Conservation (phyloP, 2,113 vertebrate species). For the Sturnira hondurensis region DNA sequence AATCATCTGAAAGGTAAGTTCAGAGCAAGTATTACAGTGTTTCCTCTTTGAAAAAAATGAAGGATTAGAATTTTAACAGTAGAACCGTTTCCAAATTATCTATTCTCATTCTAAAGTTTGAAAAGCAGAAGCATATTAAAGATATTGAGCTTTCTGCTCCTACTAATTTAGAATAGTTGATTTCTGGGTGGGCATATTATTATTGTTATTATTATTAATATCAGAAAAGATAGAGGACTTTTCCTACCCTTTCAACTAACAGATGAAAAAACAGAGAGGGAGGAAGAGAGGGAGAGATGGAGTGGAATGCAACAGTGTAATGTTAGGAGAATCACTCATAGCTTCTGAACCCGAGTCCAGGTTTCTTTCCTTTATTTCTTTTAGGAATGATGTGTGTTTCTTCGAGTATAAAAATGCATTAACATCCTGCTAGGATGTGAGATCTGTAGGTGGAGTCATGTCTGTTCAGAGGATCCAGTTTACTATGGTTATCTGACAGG, state of each 20-base stretch:
- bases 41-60: not conserved
- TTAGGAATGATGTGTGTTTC: not conserved
- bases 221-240: not conserved
- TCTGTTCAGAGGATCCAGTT: not conserved
- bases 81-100: not conserved
- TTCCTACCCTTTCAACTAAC: not conserved
- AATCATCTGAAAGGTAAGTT: not conserved
- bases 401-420: not conserved
- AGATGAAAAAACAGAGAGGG: not conserved
- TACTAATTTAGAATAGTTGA: not conserved
- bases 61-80: constrained; percentile 43
- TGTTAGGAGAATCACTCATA: not conserved
- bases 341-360: not conserved
- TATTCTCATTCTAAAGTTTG: not conserved
- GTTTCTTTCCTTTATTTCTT: not conserved
- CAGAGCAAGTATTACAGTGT: constrained; percentile 10
- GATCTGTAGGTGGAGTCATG: not conserved
- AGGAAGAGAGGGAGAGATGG: not conserved
- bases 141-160: not conserved
- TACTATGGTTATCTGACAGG: not conserved
- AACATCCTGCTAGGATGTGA: not conserved
- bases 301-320: not conserved
- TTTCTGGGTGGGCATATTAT: not conserved
- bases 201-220: not conserved
- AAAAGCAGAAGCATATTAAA: constrained; percentile 41